Percentiles rank a stretch among this genome's conserved stretches.
Evolutionary conservation across 2,113 vertebrate species (phyloP).

Genomic region (Suncus etruscus): DNA sequence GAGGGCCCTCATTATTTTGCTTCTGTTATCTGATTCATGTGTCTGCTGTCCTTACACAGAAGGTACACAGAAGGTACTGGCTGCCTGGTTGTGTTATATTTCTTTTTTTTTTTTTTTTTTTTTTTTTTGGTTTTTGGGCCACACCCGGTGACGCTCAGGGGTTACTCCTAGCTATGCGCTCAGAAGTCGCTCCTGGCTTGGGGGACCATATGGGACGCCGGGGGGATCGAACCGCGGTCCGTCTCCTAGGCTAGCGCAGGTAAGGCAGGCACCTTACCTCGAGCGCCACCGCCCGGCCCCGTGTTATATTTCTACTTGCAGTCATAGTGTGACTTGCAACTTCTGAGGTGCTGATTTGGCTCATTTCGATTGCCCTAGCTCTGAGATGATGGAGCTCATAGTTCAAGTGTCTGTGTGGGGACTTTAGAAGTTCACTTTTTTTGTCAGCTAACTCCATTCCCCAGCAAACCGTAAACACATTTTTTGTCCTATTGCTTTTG

Average conservation of each 20-base stretch:
- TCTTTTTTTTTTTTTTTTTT: too few species aligned
- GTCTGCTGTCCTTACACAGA: too few species aligned
- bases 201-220: too few species aligned
- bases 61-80: background rate
- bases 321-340: background rate
- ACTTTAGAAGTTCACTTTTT: constrained; percentile 29
- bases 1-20: too few species aligned
- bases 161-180: too few species aligned
- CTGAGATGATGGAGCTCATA: constrained; percentile 20
- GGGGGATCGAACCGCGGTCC: too few species aligned
- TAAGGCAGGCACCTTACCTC: too few species aligned
- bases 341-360: constrained; percentile 23
- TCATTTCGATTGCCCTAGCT: constrained; percentile 15
- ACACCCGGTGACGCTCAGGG: too few species aligned
- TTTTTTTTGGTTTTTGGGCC: too few species aligned
- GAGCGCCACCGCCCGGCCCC: too few species aligned
- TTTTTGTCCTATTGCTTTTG: background rate
- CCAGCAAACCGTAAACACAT: background rate
- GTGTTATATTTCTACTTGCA: background rate
- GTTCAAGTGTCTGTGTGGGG: background rate
- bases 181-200: too few species aligned
- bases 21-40: background rate
- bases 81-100: background rate
- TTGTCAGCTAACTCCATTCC: background rate
- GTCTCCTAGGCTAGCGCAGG: too few species aligned